Conservation (phyloP, 2,888 invertebrate genomes). For the Hirtodrosophila trivittata region DNA sequence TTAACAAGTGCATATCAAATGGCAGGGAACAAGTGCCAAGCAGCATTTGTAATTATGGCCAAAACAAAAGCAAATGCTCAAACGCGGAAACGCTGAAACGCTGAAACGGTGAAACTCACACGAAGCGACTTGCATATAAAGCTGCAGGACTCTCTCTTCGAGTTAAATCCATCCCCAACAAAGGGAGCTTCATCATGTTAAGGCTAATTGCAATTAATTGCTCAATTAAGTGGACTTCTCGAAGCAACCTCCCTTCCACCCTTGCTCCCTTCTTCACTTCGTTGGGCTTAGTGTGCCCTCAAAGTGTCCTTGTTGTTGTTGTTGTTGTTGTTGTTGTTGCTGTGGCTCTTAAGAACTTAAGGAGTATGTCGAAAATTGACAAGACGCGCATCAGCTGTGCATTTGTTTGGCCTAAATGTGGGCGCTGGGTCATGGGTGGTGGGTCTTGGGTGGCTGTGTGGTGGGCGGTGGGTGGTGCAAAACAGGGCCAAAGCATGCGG, state of each 20-base stretch:
- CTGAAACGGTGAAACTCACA: background rate
- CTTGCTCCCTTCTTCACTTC: conserved; percentile 3
- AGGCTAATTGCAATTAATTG: conserved; percentile 69
- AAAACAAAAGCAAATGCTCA: conserved; percentile 1
- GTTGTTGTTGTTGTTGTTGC: background rate
- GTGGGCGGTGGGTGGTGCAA: conserved; percentile 2
- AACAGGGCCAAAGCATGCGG: conserved; percentile 14
- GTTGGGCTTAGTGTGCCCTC: background rate
- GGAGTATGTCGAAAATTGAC: conserved; percentile 38
- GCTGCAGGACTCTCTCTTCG: background rate
- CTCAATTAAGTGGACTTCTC: conserved; percentile 57
- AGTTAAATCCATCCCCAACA: conserved; percentile 6
- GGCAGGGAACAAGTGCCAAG: conserved; percentile 9
- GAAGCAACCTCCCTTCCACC: too few relatives aligned
- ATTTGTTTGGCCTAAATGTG: conserved; percentile 39
- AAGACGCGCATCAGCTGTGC: conserved; percentile 42
- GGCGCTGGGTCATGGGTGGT: conserved; percentile 4
- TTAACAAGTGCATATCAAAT: conserved; percentile 53
- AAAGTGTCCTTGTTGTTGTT: background rate
- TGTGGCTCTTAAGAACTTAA: conserved; percentile 11
- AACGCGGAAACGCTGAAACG: background rate
- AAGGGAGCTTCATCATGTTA: conserved; percentile 32
- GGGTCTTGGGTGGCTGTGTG: conserved; percentile 8
- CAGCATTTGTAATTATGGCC: conserved; percentile 27
- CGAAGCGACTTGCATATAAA: too few relatives aligned